These are phyloP conservation scores for Drosophila recens DNA, from an alignment of 2,888 invertebrate species.

Conservation along the genomic window DNA sequence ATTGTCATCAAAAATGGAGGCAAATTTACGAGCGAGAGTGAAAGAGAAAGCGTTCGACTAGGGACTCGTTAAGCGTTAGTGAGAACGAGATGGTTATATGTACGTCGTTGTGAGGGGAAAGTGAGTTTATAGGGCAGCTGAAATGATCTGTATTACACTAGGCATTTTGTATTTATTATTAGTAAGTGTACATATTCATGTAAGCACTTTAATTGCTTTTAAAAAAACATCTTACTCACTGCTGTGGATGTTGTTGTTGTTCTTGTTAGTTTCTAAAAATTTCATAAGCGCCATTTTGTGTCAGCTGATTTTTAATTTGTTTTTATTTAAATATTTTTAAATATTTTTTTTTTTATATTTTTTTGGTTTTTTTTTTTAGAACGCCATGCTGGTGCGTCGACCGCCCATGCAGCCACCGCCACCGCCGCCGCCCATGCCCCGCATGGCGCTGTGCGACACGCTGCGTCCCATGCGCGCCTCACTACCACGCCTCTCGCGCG, in stretches of 20 bases:
- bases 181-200: neutral
- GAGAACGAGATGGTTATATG: slow-evolving; percentile 2
- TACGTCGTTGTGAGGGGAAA: neutral
- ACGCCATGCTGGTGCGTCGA: slow-evolving; percentile 85
- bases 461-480: slow-evolving; percentile 84
- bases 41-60: neutral
- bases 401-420: slow-evolving; percentile 74
- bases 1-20: slow-evolving; percentile 74
- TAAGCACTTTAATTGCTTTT: slow-evolving; percentile 7
- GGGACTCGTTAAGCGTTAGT: neutral
- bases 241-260: slow-evolving; percentile 8
- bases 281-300: slow-evolving; percentile 73
- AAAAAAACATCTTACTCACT: slow-evolving; percentile 49
- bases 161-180: slow-evolving; percentile 4
- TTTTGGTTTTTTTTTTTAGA: slow-evolving; percentile 52
- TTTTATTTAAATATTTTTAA: too few relatives aligned
- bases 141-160: slow-evolving; percentile 24
- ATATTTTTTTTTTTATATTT: too few relatives aligned
- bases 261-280: slow-evolving; percentile 53
- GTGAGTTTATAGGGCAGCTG: slow-evolving; percentile 8
- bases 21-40: neutral
- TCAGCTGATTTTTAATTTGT: slow-evolving; percentile 51
- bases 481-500: slow-evolving; percentile 84
- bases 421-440: slow-evolving; percentile 65
- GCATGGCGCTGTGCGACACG: slow-evolving; percentile 83